Evolutionary conservation across 2,797 vertebrate species (phyloP), one percentile per base, ranked within the genome.

Genomic region (Acanthiza pusilla): DNA sequence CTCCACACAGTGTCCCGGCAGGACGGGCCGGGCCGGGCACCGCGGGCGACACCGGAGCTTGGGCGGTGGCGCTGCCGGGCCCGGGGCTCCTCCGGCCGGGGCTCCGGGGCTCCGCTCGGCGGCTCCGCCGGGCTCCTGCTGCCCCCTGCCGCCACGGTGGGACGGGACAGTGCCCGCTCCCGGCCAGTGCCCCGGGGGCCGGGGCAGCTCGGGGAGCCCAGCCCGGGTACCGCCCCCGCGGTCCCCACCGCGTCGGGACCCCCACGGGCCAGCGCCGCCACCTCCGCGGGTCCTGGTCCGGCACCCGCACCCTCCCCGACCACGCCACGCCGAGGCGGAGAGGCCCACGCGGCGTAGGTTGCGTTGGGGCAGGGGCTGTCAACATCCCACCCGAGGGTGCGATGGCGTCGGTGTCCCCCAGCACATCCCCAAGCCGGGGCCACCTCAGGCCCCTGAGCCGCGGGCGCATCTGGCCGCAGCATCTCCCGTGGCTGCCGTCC

Each of bases 401-500:
- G 20, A 23, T 7, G 58, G 63, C 11, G 10, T 11, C 63, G 13
- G 38, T 26, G 58, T 27, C 45, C 73, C 51, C 58, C 34, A 8
- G 36, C 2, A 1, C 10, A 7, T 8, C 27, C 67, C 67, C 2
- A n/a, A 34, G 74, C 53, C 25, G 19, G 40, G 84, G 53, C 25
- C 51, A 62, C 57, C 74, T 32, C 55, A 5, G 36, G 13, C 19
- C 19, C 85, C 5, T 2, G 71, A 38, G 45, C 90, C 32, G 4
- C 61, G 18, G 80, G 68, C 78, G 61, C 84, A 22, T 88, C 68
- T 75, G 79, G 60, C 53, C n/a, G 30, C 89, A 62, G 57, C 66
- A 63, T 91, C 90, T 48, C 32, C 88, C 5, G 54, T 54, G 94
- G 96, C 93, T 30, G 58, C 74, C 1, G 11, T 72, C 93, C 94